phyloP scores from a whole-genome alignment of 2,113 vertebrate genomes.

The Pseudopipra pipra region DNA sequence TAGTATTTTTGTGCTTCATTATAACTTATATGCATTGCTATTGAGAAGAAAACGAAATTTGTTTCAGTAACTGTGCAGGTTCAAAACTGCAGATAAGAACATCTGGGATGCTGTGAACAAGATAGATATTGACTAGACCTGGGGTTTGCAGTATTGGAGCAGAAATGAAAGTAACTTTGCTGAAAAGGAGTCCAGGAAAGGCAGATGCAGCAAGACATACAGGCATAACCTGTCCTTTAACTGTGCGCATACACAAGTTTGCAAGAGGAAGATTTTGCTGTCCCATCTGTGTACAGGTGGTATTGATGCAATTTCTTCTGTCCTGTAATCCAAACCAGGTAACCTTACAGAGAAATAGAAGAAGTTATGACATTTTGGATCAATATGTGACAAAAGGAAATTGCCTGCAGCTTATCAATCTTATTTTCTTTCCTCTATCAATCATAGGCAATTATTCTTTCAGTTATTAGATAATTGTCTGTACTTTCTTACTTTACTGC shows the following conservation, averaged over 20 bases:
- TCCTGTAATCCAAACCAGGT: neutral
- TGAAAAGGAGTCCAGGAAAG: neutral
- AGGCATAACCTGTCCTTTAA: neutral
- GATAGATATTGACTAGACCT: neutral
- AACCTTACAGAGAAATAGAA: neutral
- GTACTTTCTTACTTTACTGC: neutral
- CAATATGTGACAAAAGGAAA: neutral
- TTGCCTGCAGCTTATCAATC: neutral
- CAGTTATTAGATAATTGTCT: neutral
- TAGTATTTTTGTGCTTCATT: neutral
- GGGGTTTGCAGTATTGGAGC: neutral
- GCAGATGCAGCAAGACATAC: neutral
- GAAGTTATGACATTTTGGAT: neutral
- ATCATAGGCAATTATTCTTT: neutral
- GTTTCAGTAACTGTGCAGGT: neutral
- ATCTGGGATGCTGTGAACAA: neutral
- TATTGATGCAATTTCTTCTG: neutral
- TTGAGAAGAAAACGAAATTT: neutral
- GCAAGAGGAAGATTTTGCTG: neutral
- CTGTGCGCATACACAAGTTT: accelerated
- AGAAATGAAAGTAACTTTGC: neutral
- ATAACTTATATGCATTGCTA: neutral
- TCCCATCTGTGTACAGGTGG: neutral
- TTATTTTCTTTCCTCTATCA: neutral
- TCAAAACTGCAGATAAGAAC: neutral